Evolutionary conservation across 1,140 invertebrate species (phyloP), one percentile per base, ranked within the genome.

Genomic region (Potamilus streckersoni): DNA sequence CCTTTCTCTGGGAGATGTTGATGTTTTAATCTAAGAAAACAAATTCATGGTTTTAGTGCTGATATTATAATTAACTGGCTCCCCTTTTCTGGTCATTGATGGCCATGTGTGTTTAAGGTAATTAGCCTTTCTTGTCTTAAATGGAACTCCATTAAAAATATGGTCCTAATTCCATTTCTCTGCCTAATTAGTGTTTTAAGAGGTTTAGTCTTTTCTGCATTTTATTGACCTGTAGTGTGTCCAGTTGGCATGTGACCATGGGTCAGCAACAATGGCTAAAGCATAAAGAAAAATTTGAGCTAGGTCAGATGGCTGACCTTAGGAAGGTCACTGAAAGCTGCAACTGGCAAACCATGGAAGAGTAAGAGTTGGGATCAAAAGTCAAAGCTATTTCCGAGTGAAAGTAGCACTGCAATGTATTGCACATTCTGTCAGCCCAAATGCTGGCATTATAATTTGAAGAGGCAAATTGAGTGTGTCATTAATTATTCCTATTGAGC

Each of bases 271-370:
- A 62, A 62, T 57, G 55, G 70, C 20, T 13, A 19, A 16, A 23
- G 38, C 70, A 58, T 71, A 71, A 71, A 71, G 70, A 71, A 71
- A 61, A 71, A 71, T 71, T 71, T 71, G 70, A 71, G 56, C 57
- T 16, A 49, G 70, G 70, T 71, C 70, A 71, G 55, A 71, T 31
- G 62, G 59, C 59, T 71, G 56, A 71, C 58, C 60, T 31, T 13
- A 27, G 16, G 62, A 62, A 59, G 70, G 70, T 71, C 70, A 62
- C 23, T 58, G 55, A 67, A 31, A 49, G 65, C n/a, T 67, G 14
- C 31, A 49, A 38, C 59, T 49, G 61, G 60, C 62, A 49, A 49
- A 49, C 38, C 38, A 62, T 61, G 38, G 17, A 71, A 71, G 61
- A 71, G 70, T 71, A 71, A 71, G 70, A 71, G 70, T 71, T 31